A percentile compares a stretch with the other conserved stretches of the same genome.
Evolutionary conservation across 1,140 invertebrate species (phyloP).

Genomic region (Ditylenchus dipsaci): DNA sequence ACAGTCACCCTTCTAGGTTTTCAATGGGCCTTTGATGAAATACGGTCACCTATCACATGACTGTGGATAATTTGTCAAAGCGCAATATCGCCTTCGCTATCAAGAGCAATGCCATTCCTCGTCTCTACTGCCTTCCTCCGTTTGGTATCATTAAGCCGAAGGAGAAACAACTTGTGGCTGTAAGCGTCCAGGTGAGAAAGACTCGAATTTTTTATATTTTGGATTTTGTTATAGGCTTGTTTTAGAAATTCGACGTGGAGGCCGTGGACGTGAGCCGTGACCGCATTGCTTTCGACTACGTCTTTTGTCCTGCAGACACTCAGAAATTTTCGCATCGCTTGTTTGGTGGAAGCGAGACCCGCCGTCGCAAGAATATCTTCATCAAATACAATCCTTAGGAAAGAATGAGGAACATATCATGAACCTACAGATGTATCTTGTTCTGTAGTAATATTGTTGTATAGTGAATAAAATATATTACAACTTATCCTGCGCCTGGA

Average conservation of each 20-base stretch:
- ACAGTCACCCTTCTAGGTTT: constrained; percentile 18
- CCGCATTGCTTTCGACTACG: constrained; percentile 33
- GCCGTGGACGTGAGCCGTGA: constrained; percentile 22
- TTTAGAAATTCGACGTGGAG: constrained; percentile 25
- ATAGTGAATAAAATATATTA: too few relatives aligned
- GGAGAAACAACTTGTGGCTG: constrained; percentile 18
- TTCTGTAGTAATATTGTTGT: too few relatives aligned
- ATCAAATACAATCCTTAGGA: constrained; percentile 26
- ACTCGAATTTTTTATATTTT: neutral
- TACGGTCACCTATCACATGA: constrained; percentile 35
- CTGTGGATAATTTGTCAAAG: constrained; percentile 20
- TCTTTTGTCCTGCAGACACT: constrained; percentile 20
- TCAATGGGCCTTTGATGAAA: constrained; percentile 36
- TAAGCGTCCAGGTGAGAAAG: constrained; percentile 36
- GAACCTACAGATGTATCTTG: too few relatives aligned
- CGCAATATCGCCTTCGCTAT: constrained; percentile 31
- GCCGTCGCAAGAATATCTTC: constrained; percentile 26
- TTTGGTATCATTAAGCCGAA: constrained; percentile 30
- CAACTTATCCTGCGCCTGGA: too few relatives aligned
- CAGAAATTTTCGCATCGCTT: constrained; percentile 21
- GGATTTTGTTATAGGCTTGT: neutral
- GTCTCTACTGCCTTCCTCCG: constrained; percentile 33
- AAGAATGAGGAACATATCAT: too few relatives aligned
- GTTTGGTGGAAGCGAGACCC: neutral
- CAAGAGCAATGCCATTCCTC: constrained; percentile 36